Evolutionary conservation across 2,888 invertebrate species (phyloP), one percentile per base, ranked within the genome.

Genomic region (Eucera pruinosa): DNA sequence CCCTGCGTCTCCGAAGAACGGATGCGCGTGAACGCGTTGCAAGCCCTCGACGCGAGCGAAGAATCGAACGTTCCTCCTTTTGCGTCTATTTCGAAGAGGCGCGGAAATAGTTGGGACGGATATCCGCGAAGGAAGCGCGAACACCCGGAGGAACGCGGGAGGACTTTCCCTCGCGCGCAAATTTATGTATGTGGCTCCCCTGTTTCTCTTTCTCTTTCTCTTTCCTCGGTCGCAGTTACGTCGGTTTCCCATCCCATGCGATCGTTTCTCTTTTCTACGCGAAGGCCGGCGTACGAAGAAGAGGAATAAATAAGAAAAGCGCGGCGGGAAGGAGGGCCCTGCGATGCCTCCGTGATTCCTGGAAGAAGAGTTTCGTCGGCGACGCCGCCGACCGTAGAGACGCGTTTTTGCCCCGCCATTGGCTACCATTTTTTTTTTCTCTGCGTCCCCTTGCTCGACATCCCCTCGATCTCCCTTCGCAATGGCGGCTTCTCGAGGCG

Each of bases 311-410:
- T 83, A 83, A 82, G 70, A 78, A 81, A 78, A 80, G 57, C 72
- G 62, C 67, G 48, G 65, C 75, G 78, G 64, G 78, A 74, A 80
- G 77, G 77, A 79, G 75, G 48, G 66, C 69, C 58, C 69, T 76
- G 47, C 62, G 81, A 79, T 79, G 82, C 85, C 80, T 60, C 80
- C 76, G 80, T 76, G 84, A 85, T 91, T 91, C 90, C 85, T 85
- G 89, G 90, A 91, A 90, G 86, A 66, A 70, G 82, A 75, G 87
- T 89, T 88, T 87, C 88, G 86, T 81, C 83, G 82, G 67, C 76
- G 75, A 69, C 70, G 77, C 47, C 58, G 74, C 54, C 69, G 61
- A 70, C 84, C 78, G 75, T 81, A 85, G 86, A 86, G 88, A 88
- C 88, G 86, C 82, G 87, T 90, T 90, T 90, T 90, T 90, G 87